phyloP scores from a whole-genome alignment of 2,797 vertebrate species.

The Myotis pilosus region DNA sequence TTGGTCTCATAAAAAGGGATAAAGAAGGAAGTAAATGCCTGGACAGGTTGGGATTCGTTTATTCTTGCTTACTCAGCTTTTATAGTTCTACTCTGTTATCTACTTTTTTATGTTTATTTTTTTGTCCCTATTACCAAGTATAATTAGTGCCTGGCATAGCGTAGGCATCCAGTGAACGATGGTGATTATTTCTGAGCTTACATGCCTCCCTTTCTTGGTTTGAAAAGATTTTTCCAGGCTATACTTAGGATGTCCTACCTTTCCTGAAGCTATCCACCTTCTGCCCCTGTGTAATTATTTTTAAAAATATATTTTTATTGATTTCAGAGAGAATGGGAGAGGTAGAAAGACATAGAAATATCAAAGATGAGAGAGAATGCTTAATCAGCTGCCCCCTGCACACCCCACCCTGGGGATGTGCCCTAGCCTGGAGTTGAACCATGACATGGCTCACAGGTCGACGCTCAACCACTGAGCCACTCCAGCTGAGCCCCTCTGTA shows the following conservation, averaged over 20 bases:
- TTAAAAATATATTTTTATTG: too few species aligned
- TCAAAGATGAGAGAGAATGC: too few species aligned
- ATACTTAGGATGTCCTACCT: background rate
- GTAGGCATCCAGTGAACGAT: background rate
- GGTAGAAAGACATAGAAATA: too few species aligned
- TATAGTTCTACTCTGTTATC: background rate
- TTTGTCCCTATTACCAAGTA: background rate
- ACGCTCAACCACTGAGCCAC: too few species aligned
- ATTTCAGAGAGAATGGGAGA: too few species aligned
- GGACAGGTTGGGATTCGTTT: background rate
- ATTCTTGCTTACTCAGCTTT: background rate
- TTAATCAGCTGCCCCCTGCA: too few species aligned
- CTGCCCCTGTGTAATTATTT: background rate
- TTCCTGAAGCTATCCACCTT: background rate
- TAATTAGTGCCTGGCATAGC: background rate
- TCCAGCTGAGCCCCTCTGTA: background rate
- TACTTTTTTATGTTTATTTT: background rate
- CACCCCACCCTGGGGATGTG: too few species aligned
- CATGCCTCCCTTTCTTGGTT: background rate
- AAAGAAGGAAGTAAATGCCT: slow-evolving; percentile 11
- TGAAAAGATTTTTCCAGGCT: slow-evolving; percentile 3
- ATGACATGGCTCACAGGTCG: too few species aligned
- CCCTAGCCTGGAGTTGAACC: too few species aligned
- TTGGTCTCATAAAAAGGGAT: slow-evolving; percentile 8
- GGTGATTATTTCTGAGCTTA: background rate